Percentiles rank a stretch among this genome's conserved stretches.
Conservation (phyloP, 2,888 invertebrate species). For the Thera obeliscata region DNA sequence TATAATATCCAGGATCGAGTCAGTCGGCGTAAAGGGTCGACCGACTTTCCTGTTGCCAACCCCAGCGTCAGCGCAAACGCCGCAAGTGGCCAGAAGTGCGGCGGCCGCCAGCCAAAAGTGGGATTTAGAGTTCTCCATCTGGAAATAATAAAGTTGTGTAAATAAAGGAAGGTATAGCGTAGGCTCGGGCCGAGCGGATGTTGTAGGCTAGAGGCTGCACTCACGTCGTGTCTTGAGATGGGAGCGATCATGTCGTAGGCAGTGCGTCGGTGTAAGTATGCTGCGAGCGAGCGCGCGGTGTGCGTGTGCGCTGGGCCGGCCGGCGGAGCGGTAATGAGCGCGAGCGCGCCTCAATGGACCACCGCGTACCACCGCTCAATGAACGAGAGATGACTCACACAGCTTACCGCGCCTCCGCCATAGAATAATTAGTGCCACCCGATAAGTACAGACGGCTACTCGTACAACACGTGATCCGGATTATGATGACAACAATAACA, state of each 20-base stretch:
- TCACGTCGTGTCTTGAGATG: conserved; percentile 75
- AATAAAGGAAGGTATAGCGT: conserved; percentile 48
- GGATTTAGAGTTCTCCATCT: conserved; percentile 78
- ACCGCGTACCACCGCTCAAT: conserved; percentile 57
- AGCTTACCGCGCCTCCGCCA: conserved; percentile 72
- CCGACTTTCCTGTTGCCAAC: conserved; percentile 61
- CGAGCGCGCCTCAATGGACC: conserved; percentile 80
- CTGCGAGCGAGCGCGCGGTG: conserved; percentile 66
- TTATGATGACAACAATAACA: conserved; percentile 53
- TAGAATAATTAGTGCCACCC: conserved; percentile 69
- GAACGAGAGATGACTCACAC: conserved; percentile 79
- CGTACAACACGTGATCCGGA: conserved; percentile 60
- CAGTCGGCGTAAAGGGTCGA: conserved; percentile 70
- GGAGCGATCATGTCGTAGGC: conserved; percentile 72
- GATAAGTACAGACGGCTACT: conserved; percentile 59
- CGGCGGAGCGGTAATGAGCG: conserved; percentile 82
- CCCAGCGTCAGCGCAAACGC: conserved; percentile 67
- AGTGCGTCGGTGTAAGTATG: conserved; percentile 67
- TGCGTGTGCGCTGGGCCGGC: conserved; percentile 82
- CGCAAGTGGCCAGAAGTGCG: conserved; percentile 69
- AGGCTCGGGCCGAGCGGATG: conserved; percentile 64
- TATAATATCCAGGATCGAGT: conserved; percentile 86
- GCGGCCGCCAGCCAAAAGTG: conserved; percentile 74
- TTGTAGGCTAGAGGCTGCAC: conserved; percentile 68
- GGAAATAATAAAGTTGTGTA: conserved; percentile 57